Evolutionary conservation across 2,797 vertebrate genomes (phyloP), one percentile per base, ranked within the genome.

Genomic region (Rhinoraja longicauda): DNA sequence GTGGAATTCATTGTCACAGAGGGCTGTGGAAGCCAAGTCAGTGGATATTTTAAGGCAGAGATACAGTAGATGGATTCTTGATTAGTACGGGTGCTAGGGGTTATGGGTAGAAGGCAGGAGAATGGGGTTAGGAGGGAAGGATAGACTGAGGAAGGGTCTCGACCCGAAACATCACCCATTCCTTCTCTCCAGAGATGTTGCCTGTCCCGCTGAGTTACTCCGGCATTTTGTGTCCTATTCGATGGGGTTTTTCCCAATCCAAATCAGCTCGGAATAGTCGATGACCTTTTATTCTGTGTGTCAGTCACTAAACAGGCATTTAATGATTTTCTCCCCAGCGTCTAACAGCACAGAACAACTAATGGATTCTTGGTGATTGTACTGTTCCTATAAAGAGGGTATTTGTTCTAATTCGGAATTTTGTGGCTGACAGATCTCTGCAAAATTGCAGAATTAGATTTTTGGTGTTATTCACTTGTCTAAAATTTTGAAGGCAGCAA

Each of bases 301-400:
- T 67, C 59, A 21, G 64, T 67, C 59, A 88, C 15, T 36, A 36
- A 88, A 67, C 17, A 19, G n/a, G 7, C 84, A 57, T 10, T 36
- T 36, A 88, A 67, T 88, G 84, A 88, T 88, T 67, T 88, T 88
- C n/a, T 53, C 53, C 12, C 84, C 59, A 36, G 32, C 67, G 84
- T 67, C 17, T 88, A 15, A 36, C 59, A 19, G n/a, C 67, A 64
- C 17, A 67, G 59, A 67, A 67, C n/a, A 67, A n/a, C 17, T 67
- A 88, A 36, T 67, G n/a, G n/a, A 32, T 7, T 88, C 39, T 62
- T 32, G 3, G 84, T 88, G n/a, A 88, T 88, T 36, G 84, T 7
- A 24, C 5, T 21, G 84, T 36, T 67, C 32, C 59, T 36, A 36
- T 24, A 67, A 88, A 88, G n/a, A 67, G 84, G 36, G 7, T 19